A percentile compares a stretch with the other conserved stretches of the same genome.
Conservation (phyloP, 1,140 invertebrate species). For the Papilio aristodemus region DNA sequence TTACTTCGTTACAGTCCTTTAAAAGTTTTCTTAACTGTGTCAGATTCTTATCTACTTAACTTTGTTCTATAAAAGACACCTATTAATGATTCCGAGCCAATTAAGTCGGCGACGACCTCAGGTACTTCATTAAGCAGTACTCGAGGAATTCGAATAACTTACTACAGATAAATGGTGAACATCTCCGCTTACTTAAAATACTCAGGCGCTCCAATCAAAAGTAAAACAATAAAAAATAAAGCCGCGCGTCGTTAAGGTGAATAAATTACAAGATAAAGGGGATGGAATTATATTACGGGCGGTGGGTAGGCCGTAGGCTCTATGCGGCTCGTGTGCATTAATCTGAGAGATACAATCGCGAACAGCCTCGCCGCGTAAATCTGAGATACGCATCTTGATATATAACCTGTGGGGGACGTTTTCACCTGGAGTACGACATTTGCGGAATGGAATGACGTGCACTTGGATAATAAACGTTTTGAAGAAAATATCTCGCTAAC, state of each 20-base stretch:
- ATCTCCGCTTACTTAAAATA: slow-evolving; percentile 34
- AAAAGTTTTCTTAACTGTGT: background rate
- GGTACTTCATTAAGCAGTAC: slow-evolving; percentile 23
- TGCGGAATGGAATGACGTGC: slow-evolving; percentile 41
- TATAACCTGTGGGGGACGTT: slow-evolving; percentile 50
- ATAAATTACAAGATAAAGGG: slow-evolving; percentile 59
- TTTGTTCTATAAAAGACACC: slow-evolving; percentile 20
- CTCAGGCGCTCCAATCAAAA: slow-evolving; percentile 35
- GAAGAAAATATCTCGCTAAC: slow-evolving; percentile 13
- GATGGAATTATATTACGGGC: slow-evolving; percentile 56
- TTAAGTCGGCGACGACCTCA: slow-evolving; percentile 14
- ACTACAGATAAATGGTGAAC: slow-evolving; percentile 27
- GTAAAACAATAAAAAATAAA: slow-evolving; percentile 41
- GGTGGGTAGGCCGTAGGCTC: slow-evolving; percentile 44
- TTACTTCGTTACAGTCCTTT: background rate
- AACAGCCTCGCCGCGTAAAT: slow-evolving; percentile 55
- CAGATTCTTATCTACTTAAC: background rate
- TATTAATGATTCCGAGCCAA: slow-evolving; percentile 26
- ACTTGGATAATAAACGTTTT: slow-evolving; percentile 30
- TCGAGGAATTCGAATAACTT: slow-evolving; percentile 25
- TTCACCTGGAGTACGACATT: slow-evolving; percentile 56
- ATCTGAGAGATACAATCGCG: slow-evolving; percentile 72
- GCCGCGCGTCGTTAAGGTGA: slow-evolving; percentile 33
- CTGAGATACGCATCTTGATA: slow-evolving; percentile 69
- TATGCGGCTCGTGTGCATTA: slow-evolving; percentile 61